These are phyloP conservation scores for Paragorgia papillata DNA, from an alignment of 92 coral and sea anemone genomes.

Conservation along the genomic window DNA sequence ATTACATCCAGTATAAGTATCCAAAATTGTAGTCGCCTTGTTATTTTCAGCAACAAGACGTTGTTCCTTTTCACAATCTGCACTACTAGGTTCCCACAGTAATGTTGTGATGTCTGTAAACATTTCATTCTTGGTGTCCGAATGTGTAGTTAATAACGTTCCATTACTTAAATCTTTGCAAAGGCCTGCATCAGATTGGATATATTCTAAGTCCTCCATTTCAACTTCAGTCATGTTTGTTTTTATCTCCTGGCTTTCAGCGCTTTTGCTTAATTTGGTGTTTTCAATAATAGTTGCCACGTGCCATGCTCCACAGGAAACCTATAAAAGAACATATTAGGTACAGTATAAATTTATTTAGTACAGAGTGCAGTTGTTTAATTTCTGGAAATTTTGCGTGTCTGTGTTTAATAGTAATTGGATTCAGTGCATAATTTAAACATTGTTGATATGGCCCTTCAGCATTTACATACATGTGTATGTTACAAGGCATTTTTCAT, in stretches of 20 bases:
- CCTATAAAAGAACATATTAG: conserved; percentile 48
- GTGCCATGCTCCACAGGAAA: conserved; percentile 97
- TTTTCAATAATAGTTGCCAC: conserved; percentile 72
- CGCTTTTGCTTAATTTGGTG: neutral
- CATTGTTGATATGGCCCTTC: no score
- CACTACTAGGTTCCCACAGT: neutral
- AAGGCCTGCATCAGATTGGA: neutral
- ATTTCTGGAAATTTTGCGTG: no score
- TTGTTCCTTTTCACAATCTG: neutral
- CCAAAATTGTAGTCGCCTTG: neutral
- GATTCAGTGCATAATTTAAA: no score
- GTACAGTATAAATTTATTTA: no score
- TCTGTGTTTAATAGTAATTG: no score
- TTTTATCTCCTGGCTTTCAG: neutral
- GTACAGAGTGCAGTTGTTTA: no score
- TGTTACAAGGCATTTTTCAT: no score
- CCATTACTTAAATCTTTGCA: neutral
- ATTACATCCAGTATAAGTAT: no score
- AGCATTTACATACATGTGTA: no score
- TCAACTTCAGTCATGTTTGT: neutral
- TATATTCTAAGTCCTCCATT: neutral
- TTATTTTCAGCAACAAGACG: neutral
- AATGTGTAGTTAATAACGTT: neutral
- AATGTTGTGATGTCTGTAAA: neutral
- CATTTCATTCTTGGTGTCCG: neutral